Evolutionary conservation across 2,888 invertebrate genomes (phyloP).

Genomic region (Camptogramma bilineatum): DNA sequence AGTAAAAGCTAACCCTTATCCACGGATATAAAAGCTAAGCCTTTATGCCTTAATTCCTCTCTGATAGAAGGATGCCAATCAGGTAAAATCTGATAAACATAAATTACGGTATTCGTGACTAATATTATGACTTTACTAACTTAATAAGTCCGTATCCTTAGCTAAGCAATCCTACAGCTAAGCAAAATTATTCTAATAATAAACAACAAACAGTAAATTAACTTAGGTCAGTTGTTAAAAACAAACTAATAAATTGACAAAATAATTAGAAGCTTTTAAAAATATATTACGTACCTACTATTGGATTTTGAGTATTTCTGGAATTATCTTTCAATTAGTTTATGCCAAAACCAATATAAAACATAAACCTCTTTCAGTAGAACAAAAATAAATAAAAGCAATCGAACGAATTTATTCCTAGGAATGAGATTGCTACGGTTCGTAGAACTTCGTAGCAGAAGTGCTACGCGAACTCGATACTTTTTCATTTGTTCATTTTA

Average conservation of each 20-base stretch:
- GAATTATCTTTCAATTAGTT: not conserved
- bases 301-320: not conserved
- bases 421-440: conserved; percentile 12
- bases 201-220: too few species aligned
- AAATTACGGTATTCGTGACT: too few species aligned
- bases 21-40: too few species aligned
- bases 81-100: not conserved
- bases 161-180: too few species aligned
- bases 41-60: not conserved
- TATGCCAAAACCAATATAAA: not conserved
- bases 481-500: not conserved
- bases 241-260: too few species aligned
- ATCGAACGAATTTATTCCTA: not conserved
- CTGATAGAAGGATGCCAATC: too few species aligned
- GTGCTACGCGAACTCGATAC: conserved; percentile 10
- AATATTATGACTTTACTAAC: too few species aligned
- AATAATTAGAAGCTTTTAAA: too few species aligned
- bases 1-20: not conserved
- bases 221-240: too few species aligned
- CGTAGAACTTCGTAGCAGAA: conserved; percentile 29
- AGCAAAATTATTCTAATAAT: too few species aligned
- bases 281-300: not conserved
- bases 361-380: not conserved
- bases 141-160: too few species aligned
- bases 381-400: not conserved